These are phyloP conservation scores for Mormyrus iriodes DNA, from an alignment of 2,113 vertebrate species.

Conservation along the genomic window DNA sequence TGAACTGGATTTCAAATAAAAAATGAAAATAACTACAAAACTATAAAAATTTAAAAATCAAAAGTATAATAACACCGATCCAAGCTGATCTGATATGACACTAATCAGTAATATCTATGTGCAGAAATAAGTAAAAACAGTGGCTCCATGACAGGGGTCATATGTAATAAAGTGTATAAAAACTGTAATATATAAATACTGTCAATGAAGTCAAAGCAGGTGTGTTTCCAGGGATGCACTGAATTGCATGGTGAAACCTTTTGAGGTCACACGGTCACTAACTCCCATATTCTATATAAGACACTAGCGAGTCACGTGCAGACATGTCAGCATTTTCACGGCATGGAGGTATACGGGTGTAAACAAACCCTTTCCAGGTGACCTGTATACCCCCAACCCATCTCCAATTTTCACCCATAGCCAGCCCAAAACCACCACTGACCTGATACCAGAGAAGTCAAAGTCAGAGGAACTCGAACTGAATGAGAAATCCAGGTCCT, in stretches of 20 bases:
- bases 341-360: not conserved
- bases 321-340: not conserved
- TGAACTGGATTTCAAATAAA: not conserved
- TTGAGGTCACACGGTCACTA: not conserved
- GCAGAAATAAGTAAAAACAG: not conserved
- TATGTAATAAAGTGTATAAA: not conserved
- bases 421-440: not conserved
- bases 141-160: too few species aligned
- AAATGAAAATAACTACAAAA: not conserved
- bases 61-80: not conserved
- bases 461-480: not conserved
- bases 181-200: not conserved
- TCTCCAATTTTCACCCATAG: not conserved
- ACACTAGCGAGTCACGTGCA: not conserved
- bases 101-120: not conserved
- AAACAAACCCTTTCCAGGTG: not conserved
- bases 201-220: not conserved
- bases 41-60: not conserved
- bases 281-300: not conserved
- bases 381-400: not conserved
- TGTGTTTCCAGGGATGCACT: not conserved
- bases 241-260: not conserved
- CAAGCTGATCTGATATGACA: not conserved
- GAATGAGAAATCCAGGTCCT: constrained; percentile 10
- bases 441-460: not conserved